Percentiles rank a stretch among this genome's conserved stretches.
Evolutionary conservation across 64 coral and sea anemone genomes (phyloP).

Genomic region (Actinia tenebrosa): DNA sequence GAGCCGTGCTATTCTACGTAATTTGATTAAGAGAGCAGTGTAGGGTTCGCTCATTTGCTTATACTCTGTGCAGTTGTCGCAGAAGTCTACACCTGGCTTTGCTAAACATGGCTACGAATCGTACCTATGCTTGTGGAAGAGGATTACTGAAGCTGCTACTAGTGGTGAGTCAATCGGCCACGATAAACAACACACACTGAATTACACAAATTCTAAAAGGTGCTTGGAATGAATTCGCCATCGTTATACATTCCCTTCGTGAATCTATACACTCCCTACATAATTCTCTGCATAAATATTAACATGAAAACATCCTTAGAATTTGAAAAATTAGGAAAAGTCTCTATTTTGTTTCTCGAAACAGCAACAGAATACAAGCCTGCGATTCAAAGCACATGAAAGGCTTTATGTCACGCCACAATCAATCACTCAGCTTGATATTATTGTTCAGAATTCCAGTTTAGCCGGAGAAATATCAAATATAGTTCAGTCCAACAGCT

Average conservation of each 20-base stretch:
- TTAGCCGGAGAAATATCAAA: background rate
- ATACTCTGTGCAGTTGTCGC: background rate
- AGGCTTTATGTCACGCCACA: background rate
- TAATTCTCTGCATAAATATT: background rate
- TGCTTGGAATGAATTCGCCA: too few relatives aligned
- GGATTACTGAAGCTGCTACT: conserved; percentile 6
- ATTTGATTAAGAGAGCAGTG: background rate
- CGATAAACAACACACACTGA: background rate
- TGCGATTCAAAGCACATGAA: background rate
- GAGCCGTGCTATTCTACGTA: background rate
- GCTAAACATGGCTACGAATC: conserved; percentile 7
- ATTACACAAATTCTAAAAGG: background rate
- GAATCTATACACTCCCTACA: background rate
- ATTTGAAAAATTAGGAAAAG: background rate
- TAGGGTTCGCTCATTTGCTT: background rate
- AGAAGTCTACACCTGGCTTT: background rate
- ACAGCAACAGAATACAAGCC: background rate
- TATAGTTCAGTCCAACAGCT: background rate
- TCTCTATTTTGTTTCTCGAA: background rate
- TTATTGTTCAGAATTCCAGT: background rate
- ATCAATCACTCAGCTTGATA: background rate
- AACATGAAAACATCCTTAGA: background rate
- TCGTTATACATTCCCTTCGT: background rate
- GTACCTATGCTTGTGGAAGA: conserved; percentile 6
- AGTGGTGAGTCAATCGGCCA: background rate